Conservation (phyloP, 2,888 invertebrate genomes). For the Maniola hyperantus region DNA sequence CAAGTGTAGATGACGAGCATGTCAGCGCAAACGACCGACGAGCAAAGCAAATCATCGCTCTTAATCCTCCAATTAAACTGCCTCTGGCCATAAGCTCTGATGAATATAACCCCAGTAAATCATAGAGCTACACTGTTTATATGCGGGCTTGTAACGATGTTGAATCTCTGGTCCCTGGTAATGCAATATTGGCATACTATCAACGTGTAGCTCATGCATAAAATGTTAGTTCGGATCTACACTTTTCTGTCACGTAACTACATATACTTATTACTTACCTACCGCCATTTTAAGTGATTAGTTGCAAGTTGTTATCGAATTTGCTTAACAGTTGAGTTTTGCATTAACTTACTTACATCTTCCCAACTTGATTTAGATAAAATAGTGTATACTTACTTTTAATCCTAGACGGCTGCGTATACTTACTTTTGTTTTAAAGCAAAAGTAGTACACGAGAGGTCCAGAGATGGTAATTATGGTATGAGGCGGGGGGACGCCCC, state of each 20-base stretch:
- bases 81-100: conserved; percentile 22
- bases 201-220: conserved; percentile 1
- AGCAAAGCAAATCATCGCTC: conserved; percentile 7
- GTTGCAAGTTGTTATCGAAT: not conserved
- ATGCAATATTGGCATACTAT: not conserved
- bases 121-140: conserved; percentile 22
- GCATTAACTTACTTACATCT: too few relatives aligned
- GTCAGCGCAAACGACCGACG: not conserved
- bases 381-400: too few relatives aligned
- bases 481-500: too few relatives aligned
- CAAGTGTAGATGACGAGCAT: not conserved
- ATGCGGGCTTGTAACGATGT: conserved; percentile 12
- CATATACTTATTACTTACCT: too few relatives aligned
- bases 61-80: conserved; percentile 22
- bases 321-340: too few relatives aligned
- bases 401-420: too few relatives aligned
- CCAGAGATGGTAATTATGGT: too few relatives aligned
- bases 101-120: conserved; percentile 26
- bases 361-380: too few relatives aligned
- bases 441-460: too few relatives aligned
- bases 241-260: not conserved
- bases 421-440: too few relatives aligned
- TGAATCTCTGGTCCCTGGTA: conserved; percentile 14
- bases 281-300: not conserved
- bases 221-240: not conserved